Percentiles rank a stretch among this genome's conserved stretches.
phyloP scores from a whole-genome alignment of 2,888 invertebrate genomes.

The Brachyopa scutellaris region DNA sequence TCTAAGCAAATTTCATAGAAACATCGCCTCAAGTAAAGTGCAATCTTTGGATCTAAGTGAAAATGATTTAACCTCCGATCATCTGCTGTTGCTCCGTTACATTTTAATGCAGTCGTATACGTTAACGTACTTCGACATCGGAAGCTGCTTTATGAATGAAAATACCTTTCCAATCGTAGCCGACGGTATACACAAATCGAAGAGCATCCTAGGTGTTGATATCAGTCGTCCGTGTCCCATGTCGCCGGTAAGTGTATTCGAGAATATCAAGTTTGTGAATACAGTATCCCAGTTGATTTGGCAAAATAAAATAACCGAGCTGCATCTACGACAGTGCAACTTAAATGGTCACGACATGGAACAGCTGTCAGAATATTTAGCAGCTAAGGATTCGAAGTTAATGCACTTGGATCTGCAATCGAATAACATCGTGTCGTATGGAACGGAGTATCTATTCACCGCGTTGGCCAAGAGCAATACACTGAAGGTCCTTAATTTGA shows the following conservation, averaged over 20 bases:
- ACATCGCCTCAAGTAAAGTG: slow-evolving; percentile 72
- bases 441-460: slow-evolving; percentile 76
- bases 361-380: slow-evolving; percentile 77
- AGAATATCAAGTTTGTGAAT: slow-evolving; percentile 76
- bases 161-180: slow-evolving; percentile 78
- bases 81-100: slow-evolving; percentile 72
- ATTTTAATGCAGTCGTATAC: slow-evolving; percentile 74
- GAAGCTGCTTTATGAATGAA: slow-evolving; percentile 76
- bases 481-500: slow-evolving; percentile 76
- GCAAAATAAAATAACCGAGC: slow-evolving; percentile 77
- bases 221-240: slow-evolving; percentile 75
- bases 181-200: slow-evolving; percentile 79
- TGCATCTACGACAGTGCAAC: slow-evolving; percentile 78
- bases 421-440: slow-evolving; percentile 78
- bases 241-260: slow-evolving; percentile 74
- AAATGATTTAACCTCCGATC: slow-evolving; percentile 70
- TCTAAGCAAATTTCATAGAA: slow-evolving; percentile 74
- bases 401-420: slow-evolving; percentile 75
- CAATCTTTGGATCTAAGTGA: slow-evolving; percentile 76
- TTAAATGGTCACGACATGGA: slow-evolving; percentile 78
- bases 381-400: slow-evolving; percentile 62
- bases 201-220: slow-evolving; percentile 74
- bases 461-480: slow-evolving; percentile 73
- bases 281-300: slow-evolving; percentile 77
- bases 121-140: slow-evolving; percentile 74